Percentiles rank a stretch among this genome's conserved stretches.
Evolutionary conservation across 2,113 vertebrate genomes (phyloP).

Genomic region (Festucalex cinctus): DNA sequence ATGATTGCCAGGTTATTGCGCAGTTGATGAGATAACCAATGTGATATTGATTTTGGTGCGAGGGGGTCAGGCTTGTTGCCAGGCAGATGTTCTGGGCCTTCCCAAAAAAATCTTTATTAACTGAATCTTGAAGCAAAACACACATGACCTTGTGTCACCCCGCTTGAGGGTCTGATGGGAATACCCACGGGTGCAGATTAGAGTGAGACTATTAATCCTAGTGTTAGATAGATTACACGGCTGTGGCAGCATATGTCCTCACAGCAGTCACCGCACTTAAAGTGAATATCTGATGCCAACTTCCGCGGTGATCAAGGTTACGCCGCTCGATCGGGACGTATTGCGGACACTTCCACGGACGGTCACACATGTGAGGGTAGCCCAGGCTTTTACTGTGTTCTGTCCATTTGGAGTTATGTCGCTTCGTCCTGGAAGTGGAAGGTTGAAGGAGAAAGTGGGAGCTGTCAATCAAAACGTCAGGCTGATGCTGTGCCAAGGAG

Average conservation of each 20-base stretch:
- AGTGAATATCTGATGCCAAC: conserved; percentile 27
- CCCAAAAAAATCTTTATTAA: neutral
- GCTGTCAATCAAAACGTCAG: conserved; percentile 21
- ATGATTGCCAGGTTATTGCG: neutral
- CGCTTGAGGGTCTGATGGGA: conserved; percentile 31
- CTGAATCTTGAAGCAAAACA: conserved; percentile 12
- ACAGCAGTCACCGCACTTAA: conserved; percentile 29
- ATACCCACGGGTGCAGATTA: conserved; percentile 52
- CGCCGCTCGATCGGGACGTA: neutral
- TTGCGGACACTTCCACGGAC: conserved; percentile 17
- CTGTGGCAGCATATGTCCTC: conserved; percentile 48
- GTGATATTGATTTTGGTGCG: conserved; percentile 57
- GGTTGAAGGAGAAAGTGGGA: conserved; percentile 24
- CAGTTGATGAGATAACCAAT: conserved; percentile 44
- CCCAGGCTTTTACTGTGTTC: neutral
- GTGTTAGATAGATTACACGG: conserved; percentile 43
- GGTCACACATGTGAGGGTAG: conserved; percentile 5
- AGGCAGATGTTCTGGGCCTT: neutral
- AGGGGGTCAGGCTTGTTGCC: neutral
- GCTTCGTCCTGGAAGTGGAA: conserved; percentile 6
- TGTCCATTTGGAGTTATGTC: neutral
- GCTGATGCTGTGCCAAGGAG: conserved; percentile 36
- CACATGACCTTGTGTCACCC: conserved; percentile 15
- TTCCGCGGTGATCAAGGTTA: conserved; percentile 16
- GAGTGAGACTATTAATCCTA: conserved; percentile 50